These are phyloP conservation scores for Leucophora obtusa DNA, from an alignment of 2,888 invertebrate genomes.

Conservation along the genomic window DNA sequence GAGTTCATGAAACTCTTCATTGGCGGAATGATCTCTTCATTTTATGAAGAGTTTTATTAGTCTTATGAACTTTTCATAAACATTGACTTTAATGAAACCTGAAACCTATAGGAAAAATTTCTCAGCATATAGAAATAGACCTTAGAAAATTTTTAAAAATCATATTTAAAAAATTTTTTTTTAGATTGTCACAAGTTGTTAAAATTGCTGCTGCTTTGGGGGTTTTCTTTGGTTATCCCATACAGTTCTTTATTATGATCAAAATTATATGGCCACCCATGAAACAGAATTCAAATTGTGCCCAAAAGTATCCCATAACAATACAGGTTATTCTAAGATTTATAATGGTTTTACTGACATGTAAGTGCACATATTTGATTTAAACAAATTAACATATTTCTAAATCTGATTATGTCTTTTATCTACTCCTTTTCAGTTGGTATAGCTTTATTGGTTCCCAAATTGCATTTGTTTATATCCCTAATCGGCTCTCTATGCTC, in stretches of 20 bases:
- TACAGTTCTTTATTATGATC: constrained; percentile 98
- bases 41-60: no score
- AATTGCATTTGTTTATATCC: constrained; percentile 92
- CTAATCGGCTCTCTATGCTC: constrained; percentile 94
- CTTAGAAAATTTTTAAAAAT: no score
- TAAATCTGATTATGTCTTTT: neutral
- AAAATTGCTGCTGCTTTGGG: constrained; percentile 90
- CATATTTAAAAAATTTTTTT: constrained; percentile 66
- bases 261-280: constrained; percentile 91
- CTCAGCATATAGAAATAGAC: no score
- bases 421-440: constrained; percentile 82
- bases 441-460: constrained; percentile 91
- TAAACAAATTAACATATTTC: neutral
- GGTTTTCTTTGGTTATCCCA: constrained; percentile 93
- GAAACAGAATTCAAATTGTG: constrained; percentile 80
- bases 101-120: no score
- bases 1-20: no score
- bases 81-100: no score
- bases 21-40: no score
- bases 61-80: no score
- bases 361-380: constrained; percentile 81
- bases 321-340: constrained; percentile 86
- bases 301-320: constrained; percentile 80
- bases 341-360: constrained; percentile 87
- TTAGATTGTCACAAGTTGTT: constrained; percentile 88